Conservation (phyloP, 1,140 invertebrate genomes). For the Tetramorium simillimum region DNA sequence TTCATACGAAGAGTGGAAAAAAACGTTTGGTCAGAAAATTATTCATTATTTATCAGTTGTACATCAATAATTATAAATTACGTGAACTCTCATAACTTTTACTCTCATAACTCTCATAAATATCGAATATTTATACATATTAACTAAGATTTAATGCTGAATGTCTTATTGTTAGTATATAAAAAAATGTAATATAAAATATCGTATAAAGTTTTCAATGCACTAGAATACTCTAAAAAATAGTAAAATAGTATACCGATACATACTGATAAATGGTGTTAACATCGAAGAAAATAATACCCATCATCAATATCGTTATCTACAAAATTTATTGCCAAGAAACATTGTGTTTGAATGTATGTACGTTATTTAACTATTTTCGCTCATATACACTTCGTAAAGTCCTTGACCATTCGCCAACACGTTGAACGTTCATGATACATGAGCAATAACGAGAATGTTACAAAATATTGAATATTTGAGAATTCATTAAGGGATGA, state of each 20-base stretch:
- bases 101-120: background rate
- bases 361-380: slow-evolving; percentile 15
- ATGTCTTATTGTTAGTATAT: no score
- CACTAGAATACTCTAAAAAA: background rate
- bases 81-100: background rate
- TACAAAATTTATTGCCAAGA: background rate
- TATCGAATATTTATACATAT: no score
- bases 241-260: background rate
- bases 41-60: no score
- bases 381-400: background rate
- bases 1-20: no score
- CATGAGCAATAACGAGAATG: background rate
- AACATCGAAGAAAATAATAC: background rate
- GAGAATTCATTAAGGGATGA: background rate
- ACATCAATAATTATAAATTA: background rate
- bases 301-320: background rate
- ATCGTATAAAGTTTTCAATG: background rate
- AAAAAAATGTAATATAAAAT: background rate
- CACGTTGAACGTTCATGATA: background rate
- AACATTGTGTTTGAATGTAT: background rate
- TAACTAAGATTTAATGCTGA: background rate
- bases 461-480: background rate
- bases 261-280: background rate
- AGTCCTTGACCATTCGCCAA: background rate
- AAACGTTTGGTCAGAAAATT: no score